Conservation (phyloP, 2,113 vertebrate species). For the Rafetus swinhoei region DNA sequence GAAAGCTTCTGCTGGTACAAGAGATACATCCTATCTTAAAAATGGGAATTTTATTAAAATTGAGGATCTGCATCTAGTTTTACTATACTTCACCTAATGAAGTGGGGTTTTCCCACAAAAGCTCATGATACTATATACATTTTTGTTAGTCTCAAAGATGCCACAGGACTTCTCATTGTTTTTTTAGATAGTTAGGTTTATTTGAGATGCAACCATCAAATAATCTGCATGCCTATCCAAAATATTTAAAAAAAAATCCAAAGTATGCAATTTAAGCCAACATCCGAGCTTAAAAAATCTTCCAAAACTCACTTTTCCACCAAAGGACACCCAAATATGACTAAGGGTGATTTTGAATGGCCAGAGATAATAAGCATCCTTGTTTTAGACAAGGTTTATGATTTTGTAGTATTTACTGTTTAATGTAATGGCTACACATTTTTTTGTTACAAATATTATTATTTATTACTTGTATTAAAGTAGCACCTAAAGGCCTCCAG, state of each 20-base stretch:
- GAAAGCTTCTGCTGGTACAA: neutral
- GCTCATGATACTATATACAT: too few species aligned
- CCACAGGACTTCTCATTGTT: too few species aligned
- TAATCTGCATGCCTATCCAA: neutral
- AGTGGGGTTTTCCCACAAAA: too few species aligned
- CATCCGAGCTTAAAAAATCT: neutral
- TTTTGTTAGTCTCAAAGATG: too few species aligned
- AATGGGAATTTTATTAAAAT: neutral
- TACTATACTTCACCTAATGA: neutral
- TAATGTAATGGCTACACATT: neutral
- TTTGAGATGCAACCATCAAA: neutral
- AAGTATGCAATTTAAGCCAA: neutral
- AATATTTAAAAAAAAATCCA: neutral
- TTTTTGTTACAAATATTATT: neutral
- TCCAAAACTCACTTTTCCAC: neutral
- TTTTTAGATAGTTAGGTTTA: neutral
- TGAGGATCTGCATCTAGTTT: neutral
- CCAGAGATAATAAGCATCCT: neutral
- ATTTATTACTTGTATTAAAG: neutral
- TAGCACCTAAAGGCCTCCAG: neutral
- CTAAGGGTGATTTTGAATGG: neutral
- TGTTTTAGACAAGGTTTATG: neutral
- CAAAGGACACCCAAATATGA: neutral
- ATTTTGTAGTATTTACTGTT: neutral
- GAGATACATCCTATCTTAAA: neutral